phyloP scores from a whole-genome alignment of 2,888 invertebrate genomes.

The Achlya flavicornis region DNA sequence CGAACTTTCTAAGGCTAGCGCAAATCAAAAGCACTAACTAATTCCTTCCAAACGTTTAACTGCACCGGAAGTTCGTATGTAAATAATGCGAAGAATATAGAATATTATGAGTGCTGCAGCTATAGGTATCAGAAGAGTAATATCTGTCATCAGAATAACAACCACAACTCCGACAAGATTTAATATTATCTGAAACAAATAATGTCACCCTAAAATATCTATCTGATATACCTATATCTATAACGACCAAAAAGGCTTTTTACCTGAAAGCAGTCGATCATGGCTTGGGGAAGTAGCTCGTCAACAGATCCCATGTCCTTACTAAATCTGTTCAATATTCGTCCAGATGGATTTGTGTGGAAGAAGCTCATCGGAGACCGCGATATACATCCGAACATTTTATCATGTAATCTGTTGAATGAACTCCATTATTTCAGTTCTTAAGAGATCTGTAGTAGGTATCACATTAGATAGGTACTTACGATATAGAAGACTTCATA shows the following conservation, averaged over 20 bases:
- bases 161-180: constrained; percentile 90
- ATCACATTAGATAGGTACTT: constrained; percentile 33
- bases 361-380: constrained; percentile 87
- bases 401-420: constrained; percentile 85
- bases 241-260: background rate
- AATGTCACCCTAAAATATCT: background rate
- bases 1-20: background rate
- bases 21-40: constrained; percentile 73
- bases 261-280: constrained; percentile 88
- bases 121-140: constrained; percentile 75
- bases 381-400: constrained; percentile 86
- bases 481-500: constrained; percentile 86
- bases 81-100: constrained; percentile 85
- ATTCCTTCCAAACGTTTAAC: constrained; percentile 87
- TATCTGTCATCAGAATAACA: constrained; percentile 87
- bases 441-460: background rate
- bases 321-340: constrained; percentile 91
- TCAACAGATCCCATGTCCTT: constrained; percentile 94
- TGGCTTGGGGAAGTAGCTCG: constrained; percentile 89
- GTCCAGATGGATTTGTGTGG: constrained; percentile 91
- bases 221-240: background rate
- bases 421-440: background rate
- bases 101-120: constrained; percentile 85
- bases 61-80: constrained; percentile 87
- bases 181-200: constrained; percentile 87